phyloP scores from a whole-genome alignment of 2,888 invertebrate species.

The Oligia fasciuncula region DNA sequence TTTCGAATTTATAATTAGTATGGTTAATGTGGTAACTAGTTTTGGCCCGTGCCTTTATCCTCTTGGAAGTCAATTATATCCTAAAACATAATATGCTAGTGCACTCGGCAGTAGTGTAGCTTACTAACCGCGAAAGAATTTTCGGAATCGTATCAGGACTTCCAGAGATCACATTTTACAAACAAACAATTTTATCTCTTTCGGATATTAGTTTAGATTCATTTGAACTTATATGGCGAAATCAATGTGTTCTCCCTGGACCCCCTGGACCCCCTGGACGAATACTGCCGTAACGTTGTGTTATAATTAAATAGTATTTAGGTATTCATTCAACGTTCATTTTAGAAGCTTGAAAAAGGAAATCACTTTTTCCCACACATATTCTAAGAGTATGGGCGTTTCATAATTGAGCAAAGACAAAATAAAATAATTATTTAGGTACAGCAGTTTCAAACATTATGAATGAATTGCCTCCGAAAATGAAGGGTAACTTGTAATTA shows the following conservation, averaged over 20 bases:
- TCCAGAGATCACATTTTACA: too few species aligned
- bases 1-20: too few species aligned
- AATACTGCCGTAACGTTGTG: background rate
- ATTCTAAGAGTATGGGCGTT: background rate
- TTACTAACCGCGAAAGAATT: too few species aligned
- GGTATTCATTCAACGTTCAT: background rate
- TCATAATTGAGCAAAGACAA: background rate
- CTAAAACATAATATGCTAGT: too few species aligned
- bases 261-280: background rate
- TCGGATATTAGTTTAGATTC: background rate
- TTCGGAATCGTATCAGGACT: too few species aligned
- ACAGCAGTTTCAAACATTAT: background rate
- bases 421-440: background rate
- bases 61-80: too few species aligned
- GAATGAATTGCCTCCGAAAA: background rate
- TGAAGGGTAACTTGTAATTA: constrained; percentile 2
- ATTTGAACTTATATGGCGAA: background rate
- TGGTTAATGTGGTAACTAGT: too few species aligned
- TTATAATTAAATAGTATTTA: background rate
- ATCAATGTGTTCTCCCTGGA: background rate
- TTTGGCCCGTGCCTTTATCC: too few species aligned
- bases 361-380: background rate
- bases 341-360: background rate
- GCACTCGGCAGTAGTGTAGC: too few species aligned
- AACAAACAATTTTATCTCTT: too few species aligned